Percentiles rank a stretch among this genome's conserved stretches.
phyloP scores from a whole-genome alignment of 2,888 invertebrate species.

The Tachina lurida region DNA sequence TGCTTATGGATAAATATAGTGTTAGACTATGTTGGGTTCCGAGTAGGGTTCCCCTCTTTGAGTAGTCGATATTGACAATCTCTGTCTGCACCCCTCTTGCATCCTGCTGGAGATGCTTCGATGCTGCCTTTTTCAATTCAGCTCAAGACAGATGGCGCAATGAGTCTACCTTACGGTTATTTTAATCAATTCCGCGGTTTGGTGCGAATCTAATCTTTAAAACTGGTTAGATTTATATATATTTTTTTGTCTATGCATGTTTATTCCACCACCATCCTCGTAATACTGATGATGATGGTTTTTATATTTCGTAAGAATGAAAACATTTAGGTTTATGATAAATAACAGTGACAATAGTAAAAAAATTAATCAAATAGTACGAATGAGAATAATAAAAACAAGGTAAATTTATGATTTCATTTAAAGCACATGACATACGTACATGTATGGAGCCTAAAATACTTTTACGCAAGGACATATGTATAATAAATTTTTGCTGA shows the following conservation, averaged over 20 bases:
- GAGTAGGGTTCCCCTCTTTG: no score
- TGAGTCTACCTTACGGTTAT: no score
- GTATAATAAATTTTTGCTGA: conserved; percentile 24
- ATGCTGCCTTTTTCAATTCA: no score
- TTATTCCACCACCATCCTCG: background rate
- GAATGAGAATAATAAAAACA: conserved; percentile 9
- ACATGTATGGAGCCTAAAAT: conserved; percentile 6
- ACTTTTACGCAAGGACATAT: background rate
- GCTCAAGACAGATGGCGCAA: no score
- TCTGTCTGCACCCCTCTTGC: no score
- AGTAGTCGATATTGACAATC: no score
- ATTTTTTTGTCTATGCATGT: background rate
- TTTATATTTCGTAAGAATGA: conserved; percentile 3
- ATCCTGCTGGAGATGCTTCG: no score
- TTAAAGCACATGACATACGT: conserved; percentile 23
- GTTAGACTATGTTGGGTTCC: no score
- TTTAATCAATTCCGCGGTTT: no score
- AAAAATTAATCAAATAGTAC: background rate
- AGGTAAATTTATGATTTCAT: conserved; percentile 54
- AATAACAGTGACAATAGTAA: background rate
- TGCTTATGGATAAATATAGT: no score
- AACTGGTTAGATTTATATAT: no score
- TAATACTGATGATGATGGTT: background rate
- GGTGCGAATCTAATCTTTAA: no score
- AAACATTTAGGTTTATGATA: conserved; percentile 12